phyloP scores from a whole-genome alignment of 2,113 vertebrate species.

The Dromaius novaehollandiae region DNA sequence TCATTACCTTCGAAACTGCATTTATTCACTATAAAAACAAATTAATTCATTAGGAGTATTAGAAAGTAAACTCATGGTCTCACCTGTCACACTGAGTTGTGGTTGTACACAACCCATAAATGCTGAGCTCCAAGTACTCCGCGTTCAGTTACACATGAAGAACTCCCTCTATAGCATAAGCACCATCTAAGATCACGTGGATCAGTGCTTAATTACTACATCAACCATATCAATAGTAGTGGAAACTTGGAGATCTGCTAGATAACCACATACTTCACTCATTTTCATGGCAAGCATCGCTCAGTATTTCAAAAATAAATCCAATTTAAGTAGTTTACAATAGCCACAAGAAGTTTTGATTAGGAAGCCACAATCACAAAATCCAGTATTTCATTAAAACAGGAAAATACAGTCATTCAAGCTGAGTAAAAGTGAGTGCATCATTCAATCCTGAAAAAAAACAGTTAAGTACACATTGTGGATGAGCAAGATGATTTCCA shows the following conservation, averaged over 20 bases:
- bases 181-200: neutral
- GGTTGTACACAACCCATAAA: neutral
- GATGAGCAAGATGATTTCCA: neutral
- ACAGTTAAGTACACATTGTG: neutral
- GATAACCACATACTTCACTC: neutral
- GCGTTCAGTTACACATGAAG: neutral
- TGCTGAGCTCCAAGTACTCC: neutral
- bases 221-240: accelerated
- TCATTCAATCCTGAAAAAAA: neutral
- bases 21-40: neutral
- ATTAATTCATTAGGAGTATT: neutral
- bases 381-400: neutral
- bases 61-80: neutral
- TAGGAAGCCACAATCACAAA: neutral
- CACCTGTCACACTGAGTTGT: neutral
- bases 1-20: neutral
- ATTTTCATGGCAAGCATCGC: neutral
- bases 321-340: neutral
- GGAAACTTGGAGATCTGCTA: neutral
- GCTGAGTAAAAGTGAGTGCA: neutral
- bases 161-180: neutral
- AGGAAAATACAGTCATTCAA: neutral
- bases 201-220: neutral
- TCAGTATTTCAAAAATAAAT: neutral
- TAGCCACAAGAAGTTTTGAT: neutral